These are phyloP conservation scores for Ceuthmochares aereus DNA, from an alignment of 2,113 vertebrate genomes.

Conservation along the genomic window DNA sequence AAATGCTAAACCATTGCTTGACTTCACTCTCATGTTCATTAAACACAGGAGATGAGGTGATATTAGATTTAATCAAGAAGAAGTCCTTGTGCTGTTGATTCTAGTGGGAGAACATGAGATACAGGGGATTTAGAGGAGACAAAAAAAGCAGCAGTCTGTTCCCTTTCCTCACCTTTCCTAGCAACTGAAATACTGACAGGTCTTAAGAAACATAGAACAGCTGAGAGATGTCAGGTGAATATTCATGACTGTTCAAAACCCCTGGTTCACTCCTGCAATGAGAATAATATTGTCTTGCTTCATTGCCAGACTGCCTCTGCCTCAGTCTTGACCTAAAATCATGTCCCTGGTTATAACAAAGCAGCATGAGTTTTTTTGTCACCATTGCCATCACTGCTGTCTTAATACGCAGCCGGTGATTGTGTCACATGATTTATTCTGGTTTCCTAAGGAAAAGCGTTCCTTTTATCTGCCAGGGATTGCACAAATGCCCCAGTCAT, in stretches of 20 bases:
- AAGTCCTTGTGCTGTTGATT: neutral
- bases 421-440: neutral
- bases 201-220: neutral
- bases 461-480: neutral
- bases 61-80: neutral
- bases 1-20: neutral
- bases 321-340: neutral
- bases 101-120: neutral
- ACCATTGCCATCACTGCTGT: neutral
- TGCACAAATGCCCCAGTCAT: neutral
- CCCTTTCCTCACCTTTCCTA: neutral
- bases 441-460: neutral
- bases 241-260: neutral
- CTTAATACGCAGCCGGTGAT: neutral
- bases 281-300: neutral
- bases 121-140: neutral
- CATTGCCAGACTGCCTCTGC: neutral
- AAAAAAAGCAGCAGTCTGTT: neutral
- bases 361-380: neutral
- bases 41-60: neutral
- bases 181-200: neutral
- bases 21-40: neutral
- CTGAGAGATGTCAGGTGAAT: constrained; percentile 1
- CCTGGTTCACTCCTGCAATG: neutral
- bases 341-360: neutral